Evolutionary conservation across 2,888 invertebrate species (phyloP).

Genomic region (Dolichopus griseipennis): DNA sequence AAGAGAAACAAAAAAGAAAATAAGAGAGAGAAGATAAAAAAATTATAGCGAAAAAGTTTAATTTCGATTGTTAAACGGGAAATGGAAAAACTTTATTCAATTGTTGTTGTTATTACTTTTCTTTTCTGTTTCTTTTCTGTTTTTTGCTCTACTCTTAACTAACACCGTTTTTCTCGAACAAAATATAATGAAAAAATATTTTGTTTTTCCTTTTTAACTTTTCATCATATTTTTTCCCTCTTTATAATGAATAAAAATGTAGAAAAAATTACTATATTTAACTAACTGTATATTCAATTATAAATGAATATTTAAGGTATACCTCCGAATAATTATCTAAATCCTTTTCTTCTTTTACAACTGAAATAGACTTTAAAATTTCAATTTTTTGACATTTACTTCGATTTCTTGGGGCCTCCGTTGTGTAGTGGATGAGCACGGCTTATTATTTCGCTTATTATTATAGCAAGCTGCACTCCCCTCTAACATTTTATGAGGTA

Average conservation of each 20-base stretch:
- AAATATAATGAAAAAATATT: no score
- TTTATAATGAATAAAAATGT: not conserved
- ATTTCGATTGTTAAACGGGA: slow-evolving; percentile 2
- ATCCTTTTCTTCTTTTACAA: no score
- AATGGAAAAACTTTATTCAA: not conserved
- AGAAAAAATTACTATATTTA: not conserved
- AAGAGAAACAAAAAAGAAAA: not conserved
- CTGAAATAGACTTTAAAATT: no score
- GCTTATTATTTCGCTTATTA: no score
- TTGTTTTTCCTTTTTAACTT: not conserved
- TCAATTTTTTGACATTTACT: no score
- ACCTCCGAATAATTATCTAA: no score
- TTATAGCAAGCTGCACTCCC: no score
- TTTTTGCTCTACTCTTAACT: not conserved
- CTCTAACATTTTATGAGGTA: no score
- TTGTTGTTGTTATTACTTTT: not conserved
- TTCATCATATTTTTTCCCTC: not conserved
- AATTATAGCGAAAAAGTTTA: not conserved
- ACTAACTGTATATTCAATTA: no score
- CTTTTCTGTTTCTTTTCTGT: not conserved
- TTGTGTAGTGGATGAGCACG: no score
- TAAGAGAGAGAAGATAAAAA: not conserved
- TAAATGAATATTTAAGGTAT: no score
- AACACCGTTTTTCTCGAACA: not conserved
- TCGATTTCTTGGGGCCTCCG: no score